Evolutionary conservation across 2,113 vertebrate genomes (phyloP).

Genomic region (Mola mola): DNA sequence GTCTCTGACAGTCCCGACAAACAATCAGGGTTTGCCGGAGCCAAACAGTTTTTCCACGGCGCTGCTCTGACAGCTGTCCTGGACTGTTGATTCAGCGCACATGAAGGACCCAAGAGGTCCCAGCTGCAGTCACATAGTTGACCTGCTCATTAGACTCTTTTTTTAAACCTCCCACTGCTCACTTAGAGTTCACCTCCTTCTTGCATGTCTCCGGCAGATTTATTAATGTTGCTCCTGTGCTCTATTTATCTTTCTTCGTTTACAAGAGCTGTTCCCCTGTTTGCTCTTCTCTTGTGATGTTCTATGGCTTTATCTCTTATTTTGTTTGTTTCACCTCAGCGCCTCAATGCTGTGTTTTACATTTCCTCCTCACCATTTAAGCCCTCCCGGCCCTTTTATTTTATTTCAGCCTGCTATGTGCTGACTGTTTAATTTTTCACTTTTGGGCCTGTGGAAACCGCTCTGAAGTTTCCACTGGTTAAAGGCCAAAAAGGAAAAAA

Average conservation of each 20-base stretch:
- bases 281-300: slow-evolving; percentile 38
- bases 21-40: neutral
- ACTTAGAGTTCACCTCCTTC: slow-evolving; percentile 1
- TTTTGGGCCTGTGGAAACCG: slow-evolving; percentile 4
- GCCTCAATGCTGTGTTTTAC: slow-evolving; percentile 25
- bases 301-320: slow-evolving; percentile 12
- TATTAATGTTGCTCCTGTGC: slow-evolving; percentile 1
- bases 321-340: slow-evolving; percentile 13
- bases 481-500: slow-evolving; percentile 12
- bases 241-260: slow-evolving; percentile 24
- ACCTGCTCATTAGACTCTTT: slow-evolving; percentile 11
- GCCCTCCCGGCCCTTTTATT: slow-evolving; percentile 17
- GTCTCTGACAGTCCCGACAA: slow-evolving; percentile 12
- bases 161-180: neutral
- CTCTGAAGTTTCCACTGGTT: slow-evolving; percentile 15
- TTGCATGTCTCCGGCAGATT: slow-evolving; percentile 22
- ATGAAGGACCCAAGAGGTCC: slow-evolving; percentile 6
- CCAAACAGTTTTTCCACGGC: slow-evolving; percentile 1
- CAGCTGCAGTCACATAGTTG: slow-evolving; percentile 29
- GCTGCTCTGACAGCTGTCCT: slow-evolving; percentile 51
- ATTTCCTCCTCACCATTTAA: slow-evolving; percentile 10
- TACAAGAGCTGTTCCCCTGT: slow-evolving; percentile 40
- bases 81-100: slow-evolving; percentile 7
- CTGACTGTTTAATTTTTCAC: slow-evolving; percentile 1
- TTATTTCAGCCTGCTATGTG: slow-evolving; percentile 6